Conservation (phyloP, 2,113 vertebrate species). For the mouse (Mus musculus) region DNA sequence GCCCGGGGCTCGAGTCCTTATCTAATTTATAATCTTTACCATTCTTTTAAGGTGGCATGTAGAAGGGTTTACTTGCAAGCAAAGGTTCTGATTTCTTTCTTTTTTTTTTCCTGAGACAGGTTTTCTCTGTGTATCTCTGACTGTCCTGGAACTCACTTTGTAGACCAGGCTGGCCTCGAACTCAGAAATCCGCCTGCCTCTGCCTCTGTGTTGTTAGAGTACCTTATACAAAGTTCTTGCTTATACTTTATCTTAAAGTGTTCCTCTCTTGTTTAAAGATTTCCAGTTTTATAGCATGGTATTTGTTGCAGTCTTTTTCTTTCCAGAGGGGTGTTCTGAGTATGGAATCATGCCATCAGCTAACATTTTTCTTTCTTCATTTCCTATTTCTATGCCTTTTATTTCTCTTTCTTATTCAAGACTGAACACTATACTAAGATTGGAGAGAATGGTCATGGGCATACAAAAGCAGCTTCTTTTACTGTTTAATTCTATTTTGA, state of each 20-base stretch:
- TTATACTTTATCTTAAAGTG: background rate
- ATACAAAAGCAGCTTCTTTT: background rate
- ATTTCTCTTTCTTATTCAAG: background rate
- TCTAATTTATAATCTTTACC: background rate
- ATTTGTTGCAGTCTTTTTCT: background rate
- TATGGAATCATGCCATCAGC: background rate
- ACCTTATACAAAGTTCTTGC: background rate
- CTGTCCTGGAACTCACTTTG: no score
- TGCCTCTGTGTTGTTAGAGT: no score
- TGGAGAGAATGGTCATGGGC: background rate
- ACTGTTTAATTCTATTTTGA: background rate
- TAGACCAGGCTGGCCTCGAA: no score
- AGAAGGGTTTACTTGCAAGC: background rate
- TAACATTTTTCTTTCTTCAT: background rate
- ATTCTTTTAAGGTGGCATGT: background rate
- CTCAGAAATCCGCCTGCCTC: no score
- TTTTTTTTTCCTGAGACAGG: background rate
- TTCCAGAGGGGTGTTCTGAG: background rate
- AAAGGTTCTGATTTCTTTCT: background rate
- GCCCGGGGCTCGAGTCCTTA: no score
- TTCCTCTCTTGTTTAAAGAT: background rate
- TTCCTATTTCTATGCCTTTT: background rate
- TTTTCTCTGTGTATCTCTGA: no score
- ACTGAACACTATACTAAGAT: background rate
- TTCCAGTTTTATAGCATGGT: background rate